Conservation (phyloP, 2,797 vertebrate species). For the Muscicapa comitata region DNA sequence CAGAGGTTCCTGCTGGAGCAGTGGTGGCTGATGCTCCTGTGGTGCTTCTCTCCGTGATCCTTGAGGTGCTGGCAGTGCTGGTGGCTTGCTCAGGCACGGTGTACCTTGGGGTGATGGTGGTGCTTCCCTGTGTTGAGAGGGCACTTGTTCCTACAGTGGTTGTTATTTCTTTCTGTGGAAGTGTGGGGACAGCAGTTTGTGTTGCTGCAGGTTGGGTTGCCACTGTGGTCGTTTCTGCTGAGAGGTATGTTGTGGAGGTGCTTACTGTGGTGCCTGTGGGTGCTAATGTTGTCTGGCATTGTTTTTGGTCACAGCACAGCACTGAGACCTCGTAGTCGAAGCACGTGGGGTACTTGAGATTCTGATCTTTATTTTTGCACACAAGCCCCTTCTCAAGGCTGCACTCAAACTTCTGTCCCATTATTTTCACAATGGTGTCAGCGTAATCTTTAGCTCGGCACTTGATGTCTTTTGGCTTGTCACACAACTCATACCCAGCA, state of each 20-base stretch:
- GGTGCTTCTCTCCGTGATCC: rapidly evolving
- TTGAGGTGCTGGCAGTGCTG: background rate
- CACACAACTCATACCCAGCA: background rate
- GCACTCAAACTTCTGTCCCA: constrained; percentile 7
- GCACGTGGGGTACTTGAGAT: background rate
- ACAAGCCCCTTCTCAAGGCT: background rate
- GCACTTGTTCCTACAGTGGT: rapidly evolving
- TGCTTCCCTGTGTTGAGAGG: rapidly evolving
- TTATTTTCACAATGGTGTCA: rapidly evolving
- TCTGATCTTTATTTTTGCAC: constrained; percentile 25
- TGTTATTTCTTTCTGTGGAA: rapidly evolving
- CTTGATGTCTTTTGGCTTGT: background rate
- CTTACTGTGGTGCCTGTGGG: rapidly evolving
- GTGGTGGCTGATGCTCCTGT: rapidly evolving
- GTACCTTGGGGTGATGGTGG: rapidly evolving
- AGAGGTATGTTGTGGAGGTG: rapidly evolving
- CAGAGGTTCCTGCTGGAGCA: background rate
- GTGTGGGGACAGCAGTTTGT: rapidly evolving
- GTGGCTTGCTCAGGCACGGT: no score
- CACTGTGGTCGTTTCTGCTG: rapidly evolving
- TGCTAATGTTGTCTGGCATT: background rate
- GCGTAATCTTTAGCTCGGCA: constrained; percentile 22
- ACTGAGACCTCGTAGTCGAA: background rate
- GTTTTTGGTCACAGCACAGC: background rate
- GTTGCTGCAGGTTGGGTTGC: rapidly evolving